Conservation (phyloP, 1,140 invertebrate genomes). For the Riptortus pedestris region DNA sequence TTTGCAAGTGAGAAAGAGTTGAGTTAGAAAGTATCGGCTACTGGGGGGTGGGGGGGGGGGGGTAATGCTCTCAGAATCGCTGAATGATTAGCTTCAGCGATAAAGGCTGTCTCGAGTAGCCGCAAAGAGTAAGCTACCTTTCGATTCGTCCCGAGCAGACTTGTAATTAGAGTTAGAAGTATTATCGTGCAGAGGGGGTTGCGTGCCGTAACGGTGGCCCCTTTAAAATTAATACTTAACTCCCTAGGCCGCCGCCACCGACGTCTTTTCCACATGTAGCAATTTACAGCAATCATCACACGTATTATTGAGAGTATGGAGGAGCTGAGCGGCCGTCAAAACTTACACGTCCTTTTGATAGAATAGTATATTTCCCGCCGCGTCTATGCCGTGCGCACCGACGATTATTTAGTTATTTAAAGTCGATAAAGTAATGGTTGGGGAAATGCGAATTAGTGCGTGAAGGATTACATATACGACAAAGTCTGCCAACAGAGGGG, state of each 20-base stretch:
- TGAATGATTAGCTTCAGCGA: too few relatives aligned
- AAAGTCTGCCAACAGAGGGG: too few relatives aligned
- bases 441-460: too few relatives aligned
- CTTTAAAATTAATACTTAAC: conserved; percentile 13
- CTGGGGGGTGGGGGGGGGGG: not conserved
- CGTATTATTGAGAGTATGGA: not conserved
- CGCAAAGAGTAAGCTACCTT: too few relatives aligned
- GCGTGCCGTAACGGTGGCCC: not conserved
- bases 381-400: too few relatives aligned
- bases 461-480: too few relatives aligned
- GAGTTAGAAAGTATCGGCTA: not conserved
- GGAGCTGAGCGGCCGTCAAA: not conserved
- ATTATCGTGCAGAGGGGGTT: not conserved
- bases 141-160: too few relatives aligned
- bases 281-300: conserved; percentile 6
- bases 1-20: not conserved
- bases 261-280: conserved; percentile 11
- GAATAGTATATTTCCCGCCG: too few relatives aligned
- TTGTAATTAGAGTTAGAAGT: conserved; percentile 1
- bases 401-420: too few relatives aligned
- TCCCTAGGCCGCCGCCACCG: not conserved
- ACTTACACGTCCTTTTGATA: not conserved
- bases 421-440: too few relatives aligned
- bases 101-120: too few relatives aligned
- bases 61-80: too few relatives aligned